Percentiles rank a stretch among this genome's conserved stretches.
Evolutionary conservation across 2,888 invertebrate species (phyloP).

Genomic region (Vesta saturnalis): DNA sequence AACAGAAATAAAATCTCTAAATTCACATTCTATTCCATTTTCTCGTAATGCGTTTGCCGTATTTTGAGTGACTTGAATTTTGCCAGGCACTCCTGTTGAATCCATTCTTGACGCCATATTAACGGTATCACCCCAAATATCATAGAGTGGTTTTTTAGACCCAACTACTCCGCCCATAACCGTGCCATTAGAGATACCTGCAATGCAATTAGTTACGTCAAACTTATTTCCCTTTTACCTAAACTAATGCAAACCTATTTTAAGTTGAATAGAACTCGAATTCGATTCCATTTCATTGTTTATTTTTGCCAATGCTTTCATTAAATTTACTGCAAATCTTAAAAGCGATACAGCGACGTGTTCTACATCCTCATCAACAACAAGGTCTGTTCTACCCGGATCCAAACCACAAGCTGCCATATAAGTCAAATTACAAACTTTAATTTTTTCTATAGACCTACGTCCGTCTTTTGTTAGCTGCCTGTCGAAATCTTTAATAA

Average conservation of each 20-base stretch:
- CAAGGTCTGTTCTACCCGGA: conserved; percentile 73
- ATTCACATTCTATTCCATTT: conserved; percentile 74
- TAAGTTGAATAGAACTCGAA: conserved; percentile 74
- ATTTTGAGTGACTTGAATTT: conserved; percentile 77
- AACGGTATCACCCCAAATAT: conserved; percentile 97
- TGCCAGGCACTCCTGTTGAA: conserved; percentile 83
- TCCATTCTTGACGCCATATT: conserved; percentile 98
- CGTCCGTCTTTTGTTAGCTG: conserved; percentile 20
- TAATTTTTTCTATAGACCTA: conserved; percentile 91
- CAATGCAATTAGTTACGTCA: neutral
- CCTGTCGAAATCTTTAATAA: conserved; percentile 91
- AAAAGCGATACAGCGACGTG: conserved; percentile 69
- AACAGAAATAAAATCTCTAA: conserved; percentile 75
- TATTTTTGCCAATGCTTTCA: conserved; percentile 69
- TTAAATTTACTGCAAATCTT: conserved; percentile 79
- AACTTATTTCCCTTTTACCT: too few relatives aligned
- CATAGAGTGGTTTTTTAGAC: conserved; percentile 92
- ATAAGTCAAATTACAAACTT: conserved; percentile 95
- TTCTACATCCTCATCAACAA: conserved; percentile 47
- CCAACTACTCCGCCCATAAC: conserved; percentile 96
- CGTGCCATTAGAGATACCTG: conserved; percentile 89
- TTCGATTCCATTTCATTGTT: conserved; percentile 69
- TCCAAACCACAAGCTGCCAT: conserved; percentile 97
- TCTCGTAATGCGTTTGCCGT: conserved; percentile 75
- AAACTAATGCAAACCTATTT: conserved; percentile 70